phyloP scores from a whole-genome alignment of 2,797 vertebrate genomes.

The Rhincodon typus region DNA sequence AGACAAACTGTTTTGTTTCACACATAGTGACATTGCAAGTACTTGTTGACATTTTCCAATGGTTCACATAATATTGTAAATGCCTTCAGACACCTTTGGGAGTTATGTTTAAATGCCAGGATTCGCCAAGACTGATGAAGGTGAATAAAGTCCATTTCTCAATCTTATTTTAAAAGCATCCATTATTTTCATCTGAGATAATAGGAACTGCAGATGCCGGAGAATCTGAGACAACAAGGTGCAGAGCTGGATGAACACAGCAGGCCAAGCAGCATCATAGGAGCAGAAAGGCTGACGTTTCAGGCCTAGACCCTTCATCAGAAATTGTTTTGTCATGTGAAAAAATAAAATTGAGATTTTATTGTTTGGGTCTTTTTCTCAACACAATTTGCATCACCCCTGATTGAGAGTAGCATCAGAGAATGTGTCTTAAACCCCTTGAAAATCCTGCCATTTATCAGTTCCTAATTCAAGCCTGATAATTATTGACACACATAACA shows the following conservation, averaged over 20 bases:
- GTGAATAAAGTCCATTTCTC: neutral
- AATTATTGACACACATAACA: neutral
- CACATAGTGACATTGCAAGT: neutral
- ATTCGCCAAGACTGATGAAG: neutral
- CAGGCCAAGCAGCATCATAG: too few relatives aligned
- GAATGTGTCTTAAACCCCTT: neutral
- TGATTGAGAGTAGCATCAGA: neutral
- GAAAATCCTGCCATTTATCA: neutral
- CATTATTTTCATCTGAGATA: neutral
- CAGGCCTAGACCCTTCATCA: too few relatives aligned
- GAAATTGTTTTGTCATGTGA: neutral
- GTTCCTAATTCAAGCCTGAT: neutral
- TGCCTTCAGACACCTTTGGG: neutral
- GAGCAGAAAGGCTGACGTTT: too few relatives aligned
- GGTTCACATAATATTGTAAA: neutral
- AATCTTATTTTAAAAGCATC: neutral
- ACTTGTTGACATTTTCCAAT: neutral
- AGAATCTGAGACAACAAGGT: too few relatives aligned
- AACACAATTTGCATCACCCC: neutral
- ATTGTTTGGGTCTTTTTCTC: neutral
- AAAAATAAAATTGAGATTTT: neutral
- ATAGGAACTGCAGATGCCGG: too few relatives aligned
- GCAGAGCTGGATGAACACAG: too few relatives aligned
- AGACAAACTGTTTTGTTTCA: neutral
- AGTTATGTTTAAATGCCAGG: neutral